These are phyloP conservation scores for Sakesphorus luctuosus DNA, from an alignment of 2,113 vertebrate species.

Conservation along the genomic window DNA sequence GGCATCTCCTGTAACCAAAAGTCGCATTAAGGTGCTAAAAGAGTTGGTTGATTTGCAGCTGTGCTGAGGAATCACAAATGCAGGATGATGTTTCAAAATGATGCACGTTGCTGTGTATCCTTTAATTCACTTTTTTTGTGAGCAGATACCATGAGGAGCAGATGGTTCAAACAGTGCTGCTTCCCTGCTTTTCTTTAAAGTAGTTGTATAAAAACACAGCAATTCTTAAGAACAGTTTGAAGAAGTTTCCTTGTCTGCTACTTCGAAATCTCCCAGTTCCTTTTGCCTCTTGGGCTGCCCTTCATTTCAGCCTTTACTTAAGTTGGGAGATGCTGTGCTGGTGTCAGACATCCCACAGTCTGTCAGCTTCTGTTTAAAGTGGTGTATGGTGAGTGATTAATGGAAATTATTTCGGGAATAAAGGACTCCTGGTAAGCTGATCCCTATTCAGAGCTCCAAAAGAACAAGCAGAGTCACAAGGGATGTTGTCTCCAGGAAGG, in stretches of 20 bases:
- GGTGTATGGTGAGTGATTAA: conserved; percentile 51
- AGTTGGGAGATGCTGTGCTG: conserved; percentile 3
- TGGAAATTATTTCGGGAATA: conserved; percentile 52
- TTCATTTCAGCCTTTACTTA: not conserved
- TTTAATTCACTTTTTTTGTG: not conserved
- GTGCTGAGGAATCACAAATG: not conserved
- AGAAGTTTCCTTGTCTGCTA: not conserved
- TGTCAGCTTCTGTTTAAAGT: conserved; percentile 37
- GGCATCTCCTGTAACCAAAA: not conserved
- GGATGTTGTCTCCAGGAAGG: conserved; percentile 50
- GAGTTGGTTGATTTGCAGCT: not conserved
- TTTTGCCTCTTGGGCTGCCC: not conserved
- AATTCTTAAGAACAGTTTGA: not conserved
- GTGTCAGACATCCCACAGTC: conserved; percentile 2
- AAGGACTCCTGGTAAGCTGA: conserved; percentile 67
- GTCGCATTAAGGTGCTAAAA: not conserved
- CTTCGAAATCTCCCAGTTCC: not conserved
- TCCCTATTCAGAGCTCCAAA: conserved; percentile 45
- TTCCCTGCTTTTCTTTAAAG: not conserved
- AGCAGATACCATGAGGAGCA: not conserved
- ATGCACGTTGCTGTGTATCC: not conserved
- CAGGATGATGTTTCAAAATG: not conserved
- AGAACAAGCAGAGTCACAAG: conserved; percentile 57
- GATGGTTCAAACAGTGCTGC: not conserved
- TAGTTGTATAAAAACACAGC: not conserved